Base-by-base conservation (phyloP, 2,888 invertebrate species). In the Clostera curtula region DNA sequence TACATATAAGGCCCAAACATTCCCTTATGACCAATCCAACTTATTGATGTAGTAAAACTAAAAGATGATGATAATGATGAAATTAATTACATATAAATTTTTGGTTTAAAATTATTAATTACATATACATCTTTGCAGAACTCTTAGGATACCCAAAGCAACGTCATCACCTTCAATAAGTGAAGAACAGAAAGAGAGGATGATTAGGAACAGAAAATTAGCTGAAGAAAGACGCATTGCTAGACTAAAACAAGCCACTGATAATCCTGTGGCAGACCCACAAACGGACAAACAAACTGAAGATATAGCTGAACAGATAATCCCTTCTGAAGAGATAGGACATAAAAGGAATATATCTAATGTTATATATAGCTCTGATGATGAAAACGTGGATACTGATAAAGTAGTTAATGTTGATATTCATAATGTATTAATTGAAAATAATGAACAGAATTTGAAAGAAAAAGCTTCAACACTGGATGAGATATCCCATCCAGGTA, bases 211-310 rank as follows among this genome's bases (percentile, higher is more conserved):
- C 55, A 84, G 89, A 25, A 79, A 82, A 46, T 38, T 88, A 22
- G 92, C 92, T 0, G 85, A 89, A 63, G 88, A 91, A 55, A 82
- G 86, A 37, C 69, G 88, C 25, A 72, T 86, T n/a, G 87, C 87
- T 1, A 86, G 82, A 51, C 53, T 85, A 5, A 66, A 76, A 48
- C 62, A 65, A 46, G 43, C 42, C 5, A 25, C 13, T n/a, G 31
- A 12, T 31, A 34, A 27, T 8, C 14, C 20, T 11, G 5, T 8
- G 12, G 27, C 11, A 10, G 27, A 12, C 6, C 31, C 10, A 10
- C 24, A 29, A 16, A 23, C 21, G 11, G 21, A 28, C 23, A 34
- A 29, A 18, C 35, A 25, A 12, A 19, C 13, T 7, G 27, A 19
- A 27, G 28, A 31, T 21, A 25, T 33, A 12, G 34, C 43, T 32